Evolutionary conservation across 2,113 vertebrate genomes (phyloP), one percentile per base, ranked within the genome.

Genomic region (Upupa epops): DNA sequence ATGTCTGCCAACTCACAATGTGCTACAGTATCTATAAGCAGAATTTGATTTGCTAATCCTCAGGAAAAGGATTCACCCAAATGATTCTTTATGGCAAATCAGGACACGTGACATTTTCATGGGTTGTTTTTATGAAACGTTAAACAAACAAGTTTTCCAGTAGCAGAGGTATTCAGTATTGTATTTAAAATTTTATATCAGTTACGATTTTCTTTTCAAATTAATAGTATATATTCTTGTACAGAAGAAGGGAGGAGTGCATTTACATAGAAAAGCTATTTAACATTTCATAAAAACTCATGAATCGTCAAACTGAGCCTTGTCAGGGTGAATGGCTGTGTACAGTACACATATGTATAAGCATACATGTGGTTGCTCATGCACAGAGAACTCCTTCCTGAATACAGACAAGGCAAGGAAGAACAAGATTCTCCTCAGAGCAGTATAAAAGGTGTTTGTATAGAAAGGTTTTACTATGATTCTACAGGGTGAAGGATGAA

Each of bases 321-420:
- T 40, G 24, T 60, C n/a, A 6, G 21, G 55, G 25, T 56, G n/a
- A 71, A n/a, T 36, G 11, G 9, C 8, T 36, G 7, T 46, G 37
- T 29, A 32, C 6, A 26, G 21, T 21, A 8, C 19, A 17, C 7
- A 3, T 6, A 5, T 18, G 31, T 21, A 10, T 7, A 17, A 37
- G 12, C 36, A 52, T 16, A 48, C 5, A 18, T 21, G 12, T 25
- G 25, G 1, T 0, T 19, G 29, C 31, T 12, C 13, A 29, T 22
- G 22, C 5, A 28, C 5, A 28, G 4, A 32, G 17, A 42, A 8
- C 8, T 34, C 49, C 15, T 42, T 46, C 4, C 11, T 37, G 28
- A 42, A 28, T 3, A 8, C 4, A 77, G 36, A 9, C 9, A 19
- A 31, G 31, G 29, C 13, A 49, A 40, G 21, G 42, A 59, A 32